Evolutionary conservation across 2,113 vertebrate genomes (phyloP).

Genomic region (Shinisaurus crocodilurus): DNA sequence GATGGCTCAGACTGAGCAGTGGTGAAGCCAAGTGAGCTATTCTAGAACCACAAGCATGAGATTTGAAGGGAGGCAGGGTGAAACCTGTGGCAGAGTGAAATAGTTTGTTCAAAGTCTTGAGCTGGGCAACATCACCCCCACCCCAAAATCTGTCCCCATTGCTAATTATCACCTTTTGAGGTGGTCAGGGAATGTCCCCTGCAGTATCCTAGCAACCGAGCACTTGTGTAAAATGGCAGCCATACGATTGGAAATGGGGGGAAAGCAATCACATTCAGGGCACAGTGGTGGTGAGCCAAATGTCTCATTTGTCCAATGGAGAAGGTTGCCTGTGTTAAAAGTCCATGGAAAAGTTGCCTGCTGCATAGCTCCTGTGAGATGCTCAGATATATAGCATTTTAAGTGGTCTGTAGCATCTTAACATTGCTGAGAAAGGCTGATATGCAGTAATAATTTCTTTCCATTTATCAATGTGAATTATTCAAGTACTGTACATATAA

Average conservation of each 20-base stretch:
- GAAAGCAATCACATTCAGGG: neutral
- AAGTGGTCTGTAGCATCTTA: neutral
- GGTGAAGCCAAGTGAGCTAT: neutral
- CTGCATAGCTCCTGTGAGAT: neutral
- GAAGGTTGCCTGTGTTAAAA: neutral
- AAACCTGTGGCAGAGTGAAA: neutral
- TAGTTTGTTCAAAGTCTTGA: neutral
- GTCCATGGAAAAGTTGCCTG: neutral
- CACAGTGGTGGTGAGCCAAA: neutral
- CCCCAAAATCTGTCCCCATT: neutral
- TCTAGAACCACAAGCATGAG: neutral
- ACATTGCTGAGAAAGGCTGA: too few species aligned
- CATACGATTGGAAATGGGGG: neutral
- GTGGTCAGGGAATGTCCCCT: neutral
- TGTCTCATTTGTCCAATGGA: neutral
- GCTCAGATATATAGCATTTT: neutral
- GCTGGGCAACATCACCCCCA: neutral
- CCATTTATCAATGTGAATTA: neutral
- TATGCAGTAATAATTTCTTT: neutral
- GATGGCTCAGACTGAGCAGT: neutral
- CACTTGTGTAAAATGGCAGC: neutral
- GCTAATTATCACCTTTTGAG: neutral
- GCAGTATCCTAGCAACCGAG: neutral
- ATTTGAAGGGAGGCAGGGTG: neutral
- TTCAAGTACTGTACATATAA: neutral